A percentile compares a stretch with the other conserved stretches of the same genome.
These are phyloP conservation scores for Darevskia nairensis DNA, from an alignment of 2,797 vertebrate genomes.

Conservation along the genomic window DNA sequence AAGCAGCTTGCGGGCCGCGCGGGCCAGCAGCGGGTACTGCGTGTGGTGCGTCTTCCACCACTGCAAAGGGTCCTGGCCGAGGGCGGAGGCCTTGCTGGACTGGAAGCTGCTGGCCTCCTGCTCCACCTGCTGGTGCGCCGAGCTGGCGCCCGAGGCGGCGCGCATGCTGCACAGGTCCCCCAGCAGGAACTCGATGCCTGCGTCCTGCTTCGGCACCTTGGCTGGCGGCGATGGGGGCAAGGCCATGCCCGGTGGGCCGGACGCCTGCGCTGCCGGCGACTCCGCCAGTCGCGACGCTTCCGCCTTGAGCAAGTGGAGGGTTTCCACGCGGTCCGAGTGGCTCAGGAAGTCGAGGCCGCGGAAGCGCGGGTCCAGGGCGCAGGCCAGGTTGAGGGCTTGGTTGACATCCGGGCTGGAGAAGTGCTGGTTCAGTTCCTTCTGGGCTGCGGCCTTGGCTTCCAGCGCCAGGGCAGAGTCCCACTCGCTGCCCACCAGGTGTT, in stretches of 20 bases:
- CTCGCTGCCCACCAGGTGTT: constrained; percentile 75
- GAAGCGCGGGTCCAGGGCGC: constrained; percentile 83
- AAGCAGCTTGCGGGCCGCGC: constrained; percentile 76
- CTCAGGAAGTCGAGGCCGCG: constrained; percentile 81
- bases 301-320: constrained; percentile 78
- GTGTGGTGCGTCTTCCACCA: constrained; percentile 81
- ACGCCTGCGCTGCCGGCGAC: background rate
- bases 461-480: constrained; percentile 67
- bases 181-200: constrained; percentile 82
- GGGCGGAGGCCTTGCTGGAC: constrained; percentile 74
- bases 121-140: constrained; percentile 78
- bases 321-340: constrained; percentile 72
- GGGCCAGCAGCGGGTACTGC: constrained; percentile 79
- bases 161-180: constrained; percentile 78
- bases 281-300: constrained; percentile 76
- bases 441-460: constrained; percentile 75
- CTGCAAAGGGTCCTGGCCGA: constrained; percentile 79
- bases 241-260: constrained; percentile 25
- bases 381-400: constrained; percentile 78
- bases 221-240: constrained; percentile 17
- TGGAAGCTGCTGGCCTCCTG: constrained; percentile 79
- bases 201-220: constrained; percentile 66
- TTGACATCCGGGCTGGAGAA: constrained; percentile 76
- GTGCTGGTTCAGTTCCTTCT: constrained; percentile 68
- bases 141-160: constrained; percentile 60